phyloP scores from a whole-genome alignment of 2,888 invertebrate species.

The Conops quadrifasciatus region DNA sequence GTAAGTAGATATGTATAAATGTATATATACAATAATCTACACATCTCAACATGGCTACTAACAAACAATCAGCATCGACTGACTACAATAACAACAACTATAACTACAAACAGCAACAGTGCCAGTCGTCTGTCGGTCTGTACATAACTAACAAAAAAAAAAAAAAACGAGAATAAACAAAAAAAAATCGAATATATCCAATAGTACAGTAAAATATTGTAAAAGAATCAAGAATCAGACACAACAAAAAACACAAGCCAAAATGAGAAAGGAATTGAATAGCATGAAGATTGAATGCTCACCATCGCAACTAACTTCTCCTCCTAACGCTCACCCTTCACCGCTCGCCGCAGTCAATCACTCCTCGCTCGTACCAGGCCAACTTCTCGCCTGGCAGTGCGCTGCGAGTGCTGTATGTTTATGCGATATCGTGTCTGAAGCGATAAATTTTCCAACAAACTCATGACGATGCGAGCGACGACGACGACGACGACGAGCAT shows the following conservation, averaged over 20 bases:
- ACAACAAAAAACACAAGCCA: neutral
- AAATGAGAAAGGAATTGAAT: constrained; percentile 11
- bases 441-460: constrained; percentile 24
- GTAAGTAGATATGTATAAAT: neutral
- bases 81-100: neutral
- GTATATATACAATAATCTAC: constrained; percentile 4
- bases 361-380: no score
- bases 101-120: constrained; percentile 8
- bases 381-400: constrained; percentile 24
- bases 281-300: neutral
- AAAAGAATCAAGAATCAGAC: no score
- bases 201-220: neutral
- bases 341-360: no score
- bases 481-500: no score
- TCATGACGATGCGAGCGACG: constrained; percentile 6
- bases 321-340: no score
- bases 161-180: neutral
- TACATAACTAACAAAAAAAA: no score
- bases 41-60: constrained; percentile 7
- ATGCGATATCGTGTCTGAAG: constrained; percentile 30
- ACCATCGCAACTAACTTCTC: neutral
- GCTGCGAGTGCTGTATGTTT: constrained; percentile 28
- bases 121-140: neutral
- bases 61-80: constrained; percentile 19
- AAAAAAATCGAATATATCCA: constrained; percentile 3